Conservation (phyloP, 2,888 invertebrate species). For the Tryphoninae sp. region DNA sequence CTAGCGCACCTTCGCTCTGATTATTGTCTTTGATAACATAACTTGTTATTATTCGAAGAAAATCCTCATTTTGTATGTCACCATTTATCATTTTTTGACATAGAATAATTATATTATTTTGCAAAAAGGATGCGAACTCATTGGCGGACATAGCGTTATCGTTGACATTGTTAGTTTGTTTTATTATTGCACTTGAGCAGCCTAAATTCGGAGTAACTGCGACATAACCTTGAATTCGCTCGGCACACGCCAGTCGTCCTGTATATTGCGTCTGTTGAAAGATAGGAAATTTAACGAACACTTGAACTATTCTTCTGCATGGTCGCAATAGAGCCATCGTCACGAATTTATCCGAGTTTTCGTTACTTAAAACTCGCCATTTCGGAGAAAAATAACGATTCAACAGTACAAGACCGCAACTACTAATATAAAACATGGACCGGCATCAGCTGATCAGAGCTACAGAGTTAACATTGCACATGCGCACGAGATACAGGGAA, state of each 20-base stretch:
- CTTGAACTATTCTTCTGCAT: conserved; percentile 31
- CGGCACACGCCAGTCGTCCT: not conserved
- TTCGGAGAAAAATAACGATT: too few species aligned
- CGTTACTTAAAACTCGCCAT: not conserved
- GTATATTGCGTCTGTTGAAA: conserved; percentile 16
- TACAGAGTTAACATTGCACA: too few species aligned
- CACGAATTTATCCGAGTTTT: not conserved
- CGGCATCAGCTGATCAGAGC: too few species aligned
- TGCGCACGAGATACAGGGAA: too few species aligned
- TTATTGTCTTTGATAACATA: not conserved
- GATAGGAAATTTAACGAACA: conserved; percentile 16
- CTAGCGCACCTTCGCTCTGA: conserved; percentile 51
- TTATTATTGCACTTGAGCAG: not conserved
- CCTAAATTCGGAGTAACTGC: not conserved
- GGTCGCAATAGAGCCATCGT: conserved; percentile 61
- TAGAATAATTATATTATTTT: not conserved
- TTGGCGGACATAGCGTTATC: not conserved
- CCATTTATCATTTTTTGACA: not conserved
- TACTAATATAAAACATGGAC: too few species aligned
- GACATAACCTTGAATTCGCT: conserved; percentile 56
- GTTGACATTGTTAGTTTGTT: conserved; percentile 8
- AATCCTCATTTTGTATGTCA: conserved; percentile 2
- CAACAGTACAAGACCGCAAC: too few species aligned
- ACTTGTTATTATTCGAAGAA: conserved; percentile 20
- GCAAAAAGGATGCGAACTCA: too few species aligned